phyloP scores from a whole-genome alignment of 2,888 invertebrate species.

The Eupeodes luniger region DNA sequence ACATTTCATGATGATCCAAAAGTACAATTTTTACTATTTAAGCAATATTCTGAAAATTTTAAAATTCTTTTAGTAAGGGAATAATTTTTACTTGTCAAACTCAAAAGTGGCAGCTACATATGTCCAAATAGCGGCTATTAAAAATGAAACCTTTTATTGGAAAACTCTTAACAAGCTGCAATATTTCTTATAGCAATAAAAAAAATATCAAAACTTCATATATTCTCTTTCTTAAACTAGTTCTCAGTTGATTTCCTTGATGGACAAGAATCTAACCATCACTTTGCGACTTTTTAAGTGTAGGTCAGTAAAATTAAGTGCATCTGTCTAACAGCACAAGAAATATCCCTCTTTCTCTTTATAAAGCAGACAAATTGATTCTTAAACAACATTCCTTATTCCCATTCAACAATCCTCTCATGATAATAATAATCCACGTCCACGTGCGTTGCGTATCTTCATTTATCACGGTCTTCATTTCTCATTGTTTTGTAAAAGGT shows the following conservation, averaged over 20 bases:
- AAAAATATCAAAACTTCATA: too few relatives aligned
- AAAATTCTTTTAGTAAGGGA: too few relatives aligned
- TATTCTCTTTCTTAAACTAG: not conserved
- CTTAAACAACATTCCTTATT: conserved; percentile 1
- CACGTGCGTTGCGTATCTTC: conserved; percentile 31
- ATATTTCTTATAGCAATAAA: too few relatives aligned
- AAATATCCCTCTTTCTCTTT: not conserved
- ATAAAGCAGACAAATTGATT: conserved; percentile 13
- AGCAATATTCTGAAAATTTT: too few relatives aligned
- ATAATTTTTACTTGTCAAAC: too few relatives aligned
- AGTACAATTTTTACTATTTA: too few relatives aligned
- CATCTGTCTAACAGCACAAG: not conserved
- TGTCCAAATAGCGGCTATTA: too few relatives aligned
- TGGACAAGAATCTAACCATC: not conserved
- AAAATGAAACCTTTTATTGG: too few relatives aligned
- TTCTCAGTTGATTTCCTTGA: not conserved
- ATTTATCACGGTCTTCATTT: conserved; percentile 15
- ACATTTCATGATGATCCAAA: too few relatives aligned
- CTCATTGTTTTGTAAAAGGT: conserved; percentile 8
- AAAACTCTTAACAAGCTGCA: too few relatives aligned
- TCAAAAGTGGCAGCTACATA: too few relatives aligned
- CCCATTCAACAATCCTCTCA: not conserved
- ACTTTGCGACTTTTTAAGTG: not conserved
- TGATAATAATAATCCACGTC: not conserved
- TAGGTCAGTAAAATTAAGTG: conserved; percentile 20